Conservation (phyloP, 1,140 invertebrate genomes). For the Subanguina moxae region DNA sequence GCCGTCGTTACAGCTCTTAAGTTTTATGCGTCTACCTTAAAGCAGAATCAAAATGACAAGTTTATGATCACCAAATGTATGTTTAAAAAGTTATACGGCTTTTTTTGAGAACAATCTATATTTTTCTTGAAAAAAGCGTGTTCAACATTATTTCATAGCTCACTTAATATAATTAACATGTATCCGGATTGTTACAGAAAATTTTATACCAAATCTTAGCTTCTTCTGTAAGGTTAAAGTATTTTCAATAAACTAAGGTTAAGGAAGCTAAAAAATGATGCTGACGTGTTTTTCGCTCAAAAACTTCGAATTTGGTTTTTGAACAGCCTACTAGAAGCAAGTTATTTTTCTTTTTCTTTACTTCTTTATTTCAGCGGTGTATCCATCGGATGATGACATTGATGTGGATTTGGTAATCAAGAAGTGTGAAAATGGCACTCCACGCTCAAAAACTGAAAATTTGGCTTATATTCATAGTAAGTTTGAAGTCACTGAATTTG, state of each 20-base stretch:
- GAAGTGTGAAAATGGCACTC: slow-evolving; percentile 3
- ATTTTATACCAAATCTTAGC: too few relatives aligned
- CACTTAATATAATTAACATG: too few relatives aligned
- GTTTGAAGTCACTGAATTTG: neutral
- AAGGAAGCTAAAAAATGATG: too few relatives aligned
- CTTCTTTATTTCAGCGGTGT: neutral
- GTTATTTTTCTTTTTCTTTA: too few relatives aligned
- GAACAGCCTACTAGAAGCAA: too few relatives aligned
- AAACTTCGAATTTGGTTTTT: too few relatives aligned
- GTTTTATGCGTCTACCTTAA: slow-evolving; percentile 54
- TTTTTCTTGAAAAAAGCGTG: too few relatives aligned
- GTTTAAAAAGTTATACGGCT: slow-evolving; percentile 8
- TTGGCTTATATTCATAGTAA: neutral
- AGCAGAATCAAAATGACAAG: slow-evolving; percentile 50
- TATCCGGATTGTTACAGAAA: neutral
- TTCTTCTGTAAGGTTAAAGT: too few relatives aligned
- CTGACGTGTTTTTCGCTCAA: too few relatives aligned
- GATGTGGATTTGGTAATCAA: slow-evolving; percentile 12
- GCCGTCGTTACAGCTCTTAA: slow-evolving; percentile 56
- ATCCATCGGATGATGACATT: slow-evolving; percentile 11
- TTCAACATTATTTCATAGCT: too few relatives aligned
- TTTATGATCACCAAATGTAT: slow-evolving; percentile 58
- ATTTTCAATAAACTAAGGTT: too few relatives aligned
- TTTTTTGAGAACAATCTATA: too few relatives aligned
- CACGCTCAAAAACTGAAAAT: slow-evolving; percentile 1